Evolutionary conservation across 2,113 vertebrate species (phyloP).

Genomic region (Phocoena phocoena): DNA sequence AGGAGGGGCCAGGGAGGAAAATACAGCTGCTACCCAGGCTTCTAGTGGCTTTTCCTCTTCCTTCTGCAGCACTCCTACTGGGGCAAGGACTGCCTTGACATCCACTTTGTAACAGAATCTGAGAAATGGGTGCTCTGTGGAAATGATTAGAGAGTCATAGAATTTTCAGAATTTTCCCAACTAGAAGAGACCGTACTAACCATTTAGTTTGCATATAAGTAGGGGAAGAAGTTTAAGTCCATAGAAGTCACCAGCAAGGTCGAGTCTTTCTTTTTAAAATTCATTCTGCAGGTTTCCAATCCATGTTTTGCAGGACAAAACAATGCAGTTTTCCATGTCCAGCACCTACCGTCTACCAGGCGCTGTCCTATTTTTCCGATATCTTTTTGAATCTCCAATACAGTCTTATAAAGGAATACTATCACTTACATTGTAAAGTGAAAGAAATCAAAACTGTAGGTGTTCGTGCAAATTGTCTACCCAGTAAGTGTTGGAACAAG

Average conservation of each 20-base stretch:
- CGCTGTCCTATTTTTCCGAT: not conserved
- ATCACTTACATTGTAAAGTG: not conserved
- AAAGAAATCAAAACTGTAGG: not conserved
- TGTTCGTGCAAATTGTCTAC: not conserved
- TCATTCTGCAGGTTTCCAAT: not conserved
- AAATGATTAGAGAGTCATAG: not conserved
- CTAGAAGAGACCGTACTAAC: not conserved
- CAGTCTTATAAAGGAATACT: not conserved
- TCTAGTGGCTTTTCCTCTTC: not conserved
- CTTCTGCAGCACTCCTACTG: fast-evolving
- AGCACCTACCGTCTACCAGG: not conserved
- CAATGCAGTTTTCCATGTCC: not conserved
- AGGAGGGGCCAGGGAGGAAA: not conserved
- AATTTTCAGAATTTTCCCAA: not conserved
- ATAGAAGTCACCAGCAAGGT: not conserved
- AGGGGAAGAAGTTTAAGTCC: not conserved
- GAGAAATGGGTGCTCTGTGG: not conserved
- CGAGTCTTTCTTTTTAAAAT: not conserved
- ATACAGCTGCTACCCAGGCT: not conserved
- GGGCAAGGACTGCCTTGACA: not conserved
- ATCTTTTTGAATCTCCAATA: not conserved
- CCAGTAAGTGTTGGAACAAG: not conserved
- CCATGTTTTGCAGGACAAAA: not conserved
- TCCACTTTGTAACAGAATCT: not conserved
- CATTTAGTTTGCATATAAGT: not conserved